Evolutionary conservation across 1,140 invertebrate genomes (phyloP), one percentile per base, ranked within the genome.

Genomic region (Drosophila pseudoobscura): DNA sequence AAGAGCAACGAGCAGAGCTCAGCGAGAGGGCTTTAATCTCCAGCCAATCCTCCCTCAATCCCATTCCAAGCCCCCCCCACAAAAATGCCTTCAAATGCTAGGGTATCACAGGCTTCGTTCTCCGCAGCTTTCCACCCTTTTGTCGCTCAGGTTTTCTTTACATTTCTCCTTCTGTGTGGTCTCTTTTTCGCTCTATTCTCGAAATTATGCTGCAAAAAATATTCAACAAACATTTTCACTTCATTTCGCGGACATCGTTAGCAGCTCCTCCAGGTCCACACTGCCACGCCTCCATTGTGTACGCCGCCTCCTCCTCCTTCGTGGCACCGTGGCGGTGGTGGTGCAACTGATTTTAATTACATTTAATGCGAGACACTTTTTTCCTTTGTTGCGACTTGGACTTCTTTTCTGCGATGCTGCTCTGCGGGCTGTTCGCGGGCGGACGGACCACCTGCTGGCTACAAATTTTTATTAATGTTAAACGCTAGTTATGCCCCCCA

Each of bases 401-500:
- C 9, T 43, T 22, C 15, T 22, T 39, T 17, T 39, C 35, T 13
- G 15, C 15, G 15, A 15, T 35, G 31, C 9, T 9, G 20, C 31
- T 20, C 17, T 17, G 17, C 17, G 17, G 17, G 17, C 17, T 15
- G 24, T 24, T 6, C 13, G 20, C 29, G 6, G 4, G 26, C 5
- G 31, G 31, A 13, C 72, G 31, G 31, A 13, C 72, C 41, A 69
- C 74, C 63, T 66, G 72, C 72, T 61, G 74, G 60, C 74, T 61
- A 75, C 74, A 76, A 76, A 76, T 76, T 76, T 76, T 56, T 76
- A 76, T 76, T 76, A 76, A 76, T 76, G 74, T 69, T 76, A 76
- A 76, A 76, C 72, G 74, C 72, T 76, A 76, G 74, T 76, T 76
- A 76, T 76, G 72, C 61, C 54, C n/a, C n/a, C 39, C 11, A 39